These are phyloP conservation scores for Ectropis grisescens DNA, from an alignment of 1,140 invertebrate genomes.

Conservation along the genomic window DNA sequence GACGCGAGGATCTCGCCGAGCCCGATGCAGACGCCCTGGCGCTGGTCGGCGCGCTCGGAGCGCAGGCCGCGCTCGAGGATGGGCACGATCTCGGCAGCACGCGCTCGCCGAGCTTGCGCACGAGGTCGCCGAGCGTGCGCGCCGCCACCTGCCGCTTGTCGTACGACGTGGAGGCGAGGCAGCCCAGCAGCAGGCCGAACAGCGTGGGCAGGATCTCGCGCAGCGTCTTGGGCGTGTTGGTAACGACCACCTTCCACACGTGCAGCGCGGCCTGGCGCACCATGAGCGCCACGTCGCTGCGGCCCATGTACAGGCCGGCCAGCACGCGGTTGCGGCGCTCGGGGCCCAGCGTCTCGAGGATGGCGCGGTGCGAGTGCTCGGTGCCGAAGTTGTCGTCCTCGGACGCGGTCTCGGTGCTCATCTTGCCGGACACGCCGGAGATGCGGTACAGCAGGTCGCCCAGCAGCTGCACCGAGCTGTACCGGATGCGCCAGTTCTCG, in stretches of 20 bases:
- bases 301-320: constrained; percentile 96
- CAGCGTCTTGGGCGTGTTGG: constrained; percentile 96
- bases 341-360: constrained; percentile 88
- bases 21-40: constrained; percentile 98
- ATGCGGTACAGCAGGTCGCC: constrained; percentile 97
- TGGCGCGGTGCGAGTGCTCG: constrained; percentile 94
- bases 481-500: constrained; percentile 98
- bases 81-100: constrained; percentile 98
- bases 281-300: constrained; percentile 96
- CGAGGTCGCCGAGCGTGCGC: constrained; percentile 95
- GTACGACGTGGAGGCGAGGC: constrained; percentile 94
- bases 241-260: constrained; percentile 98
- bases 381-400: constrained; percentile 99
- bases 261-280: constrained; percentile 97
- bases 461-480: constrained; percentile 95
- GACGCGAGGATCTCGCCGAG: constrained; percentile 98
- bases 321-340: constrained; percentile 94
- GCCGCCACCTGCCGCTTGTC: constrained; percentile 97
- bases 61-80: constrained; percentile 95
- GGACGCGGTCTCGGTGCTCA: constrained; percentile 97
- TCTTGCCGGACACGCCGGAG: constrained; percentile 97
- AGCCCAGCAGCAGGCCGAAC: constrained; percentile 91
- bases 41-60: constrained; percentile 91
- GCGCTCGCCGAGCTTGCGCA: constrained; percentile 96
- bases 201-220: constrained; percentile 96